Conservation (phyloP, 1,140 invertebrate genomes). For the Ptiloglossa arizonensis region DNA sequence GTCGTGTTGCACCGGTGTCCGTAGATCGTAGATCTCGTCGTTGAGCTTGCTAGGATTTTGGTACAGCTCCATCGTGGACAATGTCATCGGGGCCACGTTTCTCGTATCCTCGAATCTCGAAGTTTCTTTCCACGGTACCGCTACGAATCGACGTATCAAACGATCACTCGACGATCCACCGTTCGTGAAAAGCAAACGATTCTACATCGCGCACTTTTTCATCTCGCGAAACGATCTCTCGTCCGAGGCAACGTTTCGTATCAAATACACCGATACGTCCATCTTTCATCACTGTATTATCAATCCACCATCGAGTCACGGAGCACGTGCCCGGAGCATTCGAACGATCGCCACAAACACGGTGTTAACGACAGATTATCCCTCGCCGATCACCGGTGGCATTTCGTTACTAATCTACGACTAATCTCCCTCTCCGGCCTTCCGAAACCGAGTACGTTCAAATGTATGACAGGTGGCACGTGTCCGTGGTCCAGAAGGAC, state of each 20-base stretch:
- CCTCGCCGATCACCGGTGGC: conserved; percentile 25
- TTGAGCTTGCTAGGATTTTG: conserved; percentile 45
- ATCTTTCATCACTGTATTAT: background rate
- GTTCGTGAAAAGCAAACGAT: background rate
- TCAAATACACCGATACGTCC: background rate
- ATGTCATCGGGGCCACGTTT: conserved; percentile 52
- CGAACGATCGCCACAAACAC: background rate
- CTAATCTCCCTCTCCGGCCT: conserved; percentile 64
- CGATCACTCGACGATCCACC: background rate
- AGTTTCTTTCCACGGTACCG: background rate
- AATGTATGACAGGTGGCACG: conserved; percentile 73
- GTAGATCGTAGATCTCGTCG: conserved; percentile 54
- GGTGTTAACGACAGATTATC: background rate
- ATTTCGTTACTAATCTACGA: conserved; percentile 48
- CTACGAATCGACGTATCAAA: background rate
- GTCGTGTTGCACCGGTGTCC: conserved; percentile 17
- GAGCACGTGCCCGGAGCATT: background rate
- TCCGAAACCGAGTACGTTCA: conserved; percentile 67
- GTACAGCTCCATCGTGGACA: conserved; percentile 57
- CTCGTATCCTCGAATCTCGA: background rate
- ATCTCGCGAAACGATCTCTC: too few species aligned
- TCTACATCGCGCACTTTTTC: background rate
- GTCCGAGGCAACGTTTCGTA: too few species aligned
- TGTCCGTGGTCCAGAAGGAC: conserved; percentile 69
- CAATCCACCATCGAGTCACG: too few species aligned